These are phyloP conservation scores for Varanus salvator DNA, from an alignment of 2,113 vertebrate species.

Conservation along the genomic window DNA sequence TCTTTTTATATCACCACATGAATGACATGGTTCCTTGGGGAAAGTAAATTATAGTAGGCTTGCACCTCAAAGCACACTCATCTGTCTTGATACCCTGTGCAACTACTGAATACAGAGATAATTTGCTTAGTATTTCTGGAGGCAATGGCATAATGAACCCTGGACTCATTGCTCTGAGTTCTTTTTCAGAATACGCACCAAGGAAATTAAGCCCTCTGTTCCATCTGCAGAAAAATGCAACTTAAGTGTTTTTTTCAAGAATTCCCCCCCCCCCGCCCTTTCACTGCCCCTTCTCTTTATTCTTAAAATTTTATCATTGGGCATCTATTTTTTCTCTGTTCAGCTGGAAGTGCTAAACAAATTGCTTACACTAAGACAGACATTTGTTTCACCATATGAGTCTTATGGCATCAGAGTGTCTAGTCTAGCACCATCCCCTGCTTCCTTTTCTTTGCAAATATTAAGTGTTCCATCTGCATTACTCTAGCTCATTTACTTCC, in stretches of 20 bases:
- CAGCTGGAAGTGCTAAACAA: conserved; percentile 69
- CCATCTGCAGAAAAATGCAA: conserved; percentile 35
- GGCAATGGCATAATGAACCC: neutral
- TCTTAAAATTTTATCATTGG: conserved; percentile 63
- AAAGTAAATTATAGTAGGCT: neutral
- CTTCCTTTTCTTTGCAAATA: conserved; percentile 34
- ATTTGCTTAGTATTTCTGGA: conserved; percentile 34
- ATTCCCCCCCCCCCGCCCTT: conserved; percentile 40
- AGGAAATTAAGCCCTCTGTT: conserved; percentile 57
- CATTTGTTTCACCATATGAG: conserved; percentile 55
- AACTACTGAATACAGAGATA: accelerated
- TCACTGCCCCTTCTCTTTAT: conserved; percentile 52
- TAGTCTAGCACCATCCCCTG: conserved; percentile 32
- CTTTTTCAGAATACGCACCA: conserved; percentile 42
- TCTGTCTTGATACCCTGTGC: neutral
- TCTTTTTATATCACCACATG: neutral
- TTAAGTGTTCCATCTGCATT: conserved; percentile 50
- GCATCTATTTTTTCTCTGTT: conserved; percentile 69
- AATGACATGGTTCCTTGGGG: neutral
- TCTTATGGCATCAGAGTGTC: conserved; percentile 61
- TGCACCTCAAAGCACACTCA: neutral
- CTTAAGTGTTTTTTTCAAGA: conserved; percentile 67
- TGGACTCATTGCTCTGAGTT: neutral
- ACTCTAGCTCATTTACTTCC: conserved; percentile 66
- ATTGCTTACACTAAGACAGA: conserved; percentile 57